Percentiles rank a stretch among this genome's conserved stretches.
Evolutionary conservation across 2,797 vertebrate genomes (phyloP).

Genomic region (Arnoldichthys spilopterus): DNA sequence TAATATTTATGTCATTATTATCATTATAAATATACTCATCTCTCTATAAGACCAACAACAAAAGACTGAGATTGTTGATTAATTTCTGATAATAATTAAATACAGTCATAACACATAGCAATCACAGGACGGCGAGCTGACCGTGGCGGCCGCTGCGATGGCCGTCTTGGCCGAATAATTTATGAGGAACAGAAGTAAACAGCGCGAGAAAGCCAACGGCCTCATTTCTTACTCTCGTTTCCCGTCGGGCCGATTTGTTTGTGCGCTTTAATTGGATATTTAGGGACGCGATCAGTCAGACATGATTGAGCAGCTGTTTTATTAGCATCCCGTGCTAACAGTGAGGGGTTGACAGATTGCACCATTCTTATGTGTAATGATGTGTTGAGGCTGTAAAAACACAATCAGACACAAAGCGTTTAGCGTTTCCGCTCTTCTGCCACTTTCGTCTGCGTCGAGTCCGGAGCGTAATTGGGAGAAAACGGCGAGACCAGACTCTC

Average conservation of each 20-base stretch:
- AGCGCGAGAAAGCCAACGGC: neutral
- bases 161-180: too few relatives aligned
- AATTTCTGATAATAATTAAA: too few relatives aligned
- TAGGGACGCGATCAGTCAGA: slow-evolving; percentile 49
- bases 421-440: slow-evolving; percentile 50
- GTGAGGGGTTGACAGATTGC: slow-evolving; percentile 60
- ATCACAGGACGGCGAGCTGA: too few relatives aligned
- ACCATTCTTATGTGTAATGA: slow-evolving; percentile 68
- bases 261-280: slow-evolving; percentile 43
- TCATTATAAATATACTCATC: too few relatives aligned
- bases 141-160: too few relatives aligned
- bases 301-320: slow-evolving; percentile 60
- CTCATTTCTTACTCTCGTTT: slow-evolving; percentile 20
- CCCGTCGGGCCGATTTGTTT: neutral
- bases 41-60: too few relatives aligned
- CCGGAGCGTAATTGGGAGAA: neutral
- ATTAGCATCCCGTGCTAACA: slow-evolving; percentile 49
- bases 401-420: slow-evolving; percentile 60
- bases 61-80: too few relatives aligned
- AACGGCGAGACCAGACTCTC: neutral
- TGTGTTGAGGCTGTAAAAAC: slow-evolving; percentile 64
- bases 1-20: too few relatives aligned
- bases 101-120: too few relatives aligned
- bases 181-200: neutral
- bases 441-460: neutral